Base-by-base conservation (phyloP, 2,113 vertebrate species). In the Actinemys pallida region DNA sequence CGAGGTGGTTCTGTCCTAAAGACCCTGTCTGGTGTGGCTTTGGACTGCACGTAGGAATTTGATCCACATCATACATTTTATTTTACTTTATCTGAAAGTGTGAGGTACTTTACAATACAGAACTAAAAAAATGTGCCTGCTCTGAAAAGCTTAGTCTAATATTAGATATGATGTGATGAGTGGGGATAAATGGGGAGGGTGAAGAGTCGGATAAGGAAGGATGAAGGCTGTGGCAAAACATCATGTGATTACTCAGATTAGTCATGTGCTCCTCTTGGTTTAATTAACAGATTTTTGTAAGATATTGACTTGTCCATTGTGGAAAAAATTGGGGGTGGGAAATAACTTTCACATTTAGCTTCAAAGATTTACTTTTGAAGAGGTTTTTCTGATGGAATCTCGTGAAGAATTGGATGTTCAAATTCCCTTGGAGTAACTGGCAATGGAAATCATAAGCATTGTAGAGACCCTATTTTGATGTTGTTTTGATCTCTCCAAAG, bases 311-410 rank as follows among this genome's bases (percentile, higher is more conserved):
- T 53, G 72, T 59, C 0, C 47, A 3, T 22, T 52, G 47, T 7
- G 29, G 52, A 24, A 31, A 62, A 29, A 62, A 20, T 8, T 81
- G 49, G 85, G 42, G 59, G 47, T 13, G 0, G 0, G 76, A 57
- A 52, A 2, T 6, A 42, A 5, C 22, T 2, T n/a, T 19, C 35
- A 16, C 5, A 0, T 12, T 0, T 17, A 31, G 52, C 79, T 39
- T 56, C 20, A 54, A 65, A 79, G 45, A 4, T 1, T 69, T 72
- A 3, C 54, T 85, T 81, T 35, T 3, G 56, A 83, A 19, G 5
- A 56, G 2, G 16, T 31, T 69, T 69, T 69, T n/a, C 16, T 69
- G 62, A 6, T 69, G 35, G 35, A n/a, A 69, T 69, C 62, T n/a
- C 10, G 1, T 57, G 13, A 84, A 14, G 49, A 12, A 22, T 76